phyloP scores from a whole-genome alignment of 1,140 invertebrate genomes.

The Listronotus bonariensis region DNA sequence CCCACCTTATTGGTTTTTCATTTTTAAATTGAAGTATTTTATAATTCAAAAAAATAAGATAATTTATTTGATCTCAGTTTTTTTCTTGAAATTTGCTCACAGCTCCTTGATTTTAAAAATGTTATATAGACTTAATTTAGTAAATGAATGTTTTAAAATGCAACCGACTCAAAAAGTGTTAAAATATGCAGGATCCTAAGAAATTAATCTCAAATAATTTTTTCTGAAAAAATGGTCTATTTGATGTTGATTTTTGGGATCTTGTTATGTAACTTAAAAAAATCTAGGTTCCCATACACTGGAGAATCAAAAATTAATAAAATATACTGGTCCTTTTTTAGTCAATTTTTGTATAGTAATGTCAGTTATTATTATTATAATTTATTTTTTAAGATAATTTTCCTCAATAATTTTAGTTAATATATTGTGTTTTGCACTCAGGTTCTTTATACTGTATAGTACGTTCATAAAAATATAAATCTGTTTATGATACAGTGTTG shows the following conservation, averaged over 20 bases:
- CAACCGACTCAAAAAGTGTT: constrained; percentile 15
- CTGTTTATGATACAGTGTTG: background rate
- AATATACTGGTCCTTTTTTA: constrained; percentile 28
- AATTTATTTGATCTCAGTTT: constrained; percentile 19
- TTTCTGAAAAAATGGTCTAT: too few relatives aligned
- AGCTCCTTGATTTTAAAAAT: constrained; percentile 6
- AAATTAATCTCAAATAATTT: too few relatives aligned
- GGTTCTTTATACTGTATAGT: constrained; percentile 14
- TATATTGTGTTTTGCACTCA: constrained; percentile 32
- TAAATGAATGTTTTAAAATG: constrained; percentile 3
- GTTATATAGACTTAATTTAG: constrained; percentile 1
- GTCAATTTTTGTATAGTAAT: constrained; percentile 28
- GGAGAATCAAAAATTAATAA: constrained; percentile 18
- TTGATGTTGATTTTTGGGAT: too few relatives aligned
- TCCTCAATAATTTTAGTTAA: constrained; percentile 16
- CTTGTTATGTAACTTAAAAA: constrained; percentile 8
- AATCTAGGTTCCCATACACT: constrained; percentile 10
- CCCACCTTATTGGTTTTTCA: background rate
- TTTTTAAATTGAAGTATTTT: background rate
- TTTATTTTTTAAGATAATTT: constrained; percentile 20
- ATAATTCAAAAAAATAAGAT: constrained; percentile 5
- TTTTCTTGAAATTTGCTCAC: constrained; percentile 20
- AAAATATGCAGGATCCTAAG: background rate
- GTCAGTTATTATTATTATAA: background rate
- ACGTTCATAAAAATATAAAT: constrained; percentile 9